These are phyloP conservation scores for Dendrocopos noguchii DNA, from an alignment of 2,113 vertebrate genomes.

Conservation along the genomic window DNA sequence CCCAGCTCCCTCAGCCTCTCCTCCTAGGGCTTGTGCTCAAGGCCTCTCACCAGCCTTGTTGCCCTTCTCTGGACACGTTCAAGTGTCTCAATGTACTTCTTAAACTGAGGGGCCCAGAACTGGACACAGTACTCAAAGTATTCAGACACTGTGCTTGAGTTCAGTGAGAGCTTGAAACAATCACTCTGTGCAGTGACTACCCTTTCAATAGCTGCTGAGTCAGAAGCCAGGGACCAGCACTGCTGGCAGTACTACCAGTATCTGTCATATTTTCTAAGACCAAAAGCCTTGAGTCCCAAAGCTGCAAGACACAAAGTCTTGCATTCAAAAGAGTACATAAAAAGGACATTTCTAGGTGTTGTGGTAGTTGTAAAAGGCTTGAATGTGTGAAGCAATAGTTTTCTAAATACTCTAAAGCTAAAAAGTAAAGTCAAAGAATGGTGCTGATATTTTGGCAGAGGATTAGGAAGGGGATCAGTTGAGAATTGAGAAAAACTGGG, in stretches of 20 bases:
- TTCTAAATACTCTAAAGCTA: neutral
- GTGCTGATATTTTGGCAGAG: neutral
- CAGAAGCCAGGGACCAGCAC: neutral
- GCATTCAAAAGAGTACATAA: neutral
- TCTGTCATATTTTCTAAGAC: neutral
- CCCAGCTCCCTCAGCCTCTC: too few relatives aligned
- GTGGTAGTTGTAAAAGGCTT: neutral
- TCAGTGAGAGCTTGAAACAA: neutral
- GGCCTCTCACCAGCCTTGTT: too few relatives aligned
- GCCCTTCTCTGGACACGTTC: too few relatives aligned
- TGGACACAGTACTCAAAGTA: too few relatives aligned
- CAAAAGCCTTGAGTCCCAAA: neutral
- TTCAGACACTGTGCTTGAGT: neutral
- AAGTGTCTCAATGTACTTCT: too few relatives aligned
- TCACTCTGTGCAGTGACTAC: neutral
- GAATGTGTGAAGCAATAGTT: neutral
- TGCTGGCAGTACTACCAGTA: neutral
- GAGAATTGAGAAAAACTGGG: neutral
- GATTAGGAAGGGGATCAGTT: neutral
- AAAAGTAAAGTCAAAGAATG: neutral
- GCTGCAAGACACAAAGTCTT: neutral
- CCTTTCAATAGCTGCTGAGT: accelerated
- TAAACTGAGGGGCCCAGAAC: too few relatives aligned
- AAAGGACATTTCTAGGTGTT: neutral
- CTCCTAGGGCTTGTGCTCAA: too few relatives aligned